Evolutionary conservation across 2,888 invertebrate genomes (phyloP).

Genomic region (Ophraella communa): DNA sequence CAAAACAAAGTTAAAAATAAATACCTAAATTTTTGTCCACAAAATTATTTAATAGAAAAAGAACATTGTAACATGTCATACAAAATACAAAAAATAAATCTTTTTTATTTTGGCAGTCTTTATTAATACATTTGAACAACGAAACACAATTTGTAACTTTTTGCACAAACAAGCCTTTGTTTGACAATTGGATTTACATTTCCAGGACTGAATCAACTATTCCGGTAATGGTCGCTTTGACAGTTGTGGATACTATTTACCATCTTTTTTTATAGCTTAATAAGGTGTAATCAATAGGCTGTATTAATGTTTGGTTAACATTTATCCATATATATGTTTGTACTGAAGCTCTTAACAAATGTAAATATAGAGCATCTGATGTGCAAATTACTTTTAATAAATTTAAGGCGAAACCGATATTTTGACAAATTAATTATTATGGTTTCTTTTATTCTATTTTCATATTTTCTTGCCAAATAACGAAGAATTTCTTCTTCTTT

Average conservation of each 20-base stretch:
- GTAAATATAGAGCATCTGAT: slow-evolving; percentile 41
- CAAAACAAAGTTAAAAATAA: too few species aligned
- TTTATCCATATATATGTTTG: slow-evolving; percentile 42
- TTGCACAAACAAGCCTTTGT: slow-evolving; percentile 36
- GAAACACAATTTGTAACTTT: slow-evolving; percentile 39
- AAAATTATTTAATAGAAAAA: too few species aligned
- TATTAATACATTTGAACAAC: slow-evolving; percentile 33
- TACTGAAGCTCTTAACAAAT: slow-evolving; percentile 42
- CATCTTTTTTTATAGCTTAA: slow-evolving; percentile 38
- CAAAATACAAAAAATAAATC: too few species aligned
- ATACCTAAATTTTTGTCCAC: too few species aligned
- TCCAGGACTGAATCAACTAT: slow-evolving; percentile 6
- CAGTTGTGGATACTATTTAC: slow-evolving; percentile 18
- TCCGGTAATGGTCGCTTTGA: not conserved
- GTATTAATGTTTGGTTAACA: slow-evolving; percentile 40
- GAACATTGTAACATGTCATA: too few species aligned
- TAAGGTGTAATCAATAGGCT: slow-evolving; percentile 40
- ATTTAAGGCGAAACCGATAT: slow-evolving; percentile 12
- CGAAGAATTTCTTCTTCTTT: too few species aligned
- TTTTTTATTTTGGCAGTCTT: slow-evolving; percentile 33
- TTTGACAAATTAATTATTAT: not conserved
- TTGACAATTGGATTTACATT: slow-evolving; percentile 38
- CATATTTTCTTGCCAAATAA: too few species aligned
- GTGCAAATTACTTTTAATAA: slow-evolving; percentile 41
- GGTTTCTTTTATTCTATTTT: too few species aligned